Conservation (phyloP, 2,113 vertebrate genomes). For the Poeciliopsis retropinna region DNA sequence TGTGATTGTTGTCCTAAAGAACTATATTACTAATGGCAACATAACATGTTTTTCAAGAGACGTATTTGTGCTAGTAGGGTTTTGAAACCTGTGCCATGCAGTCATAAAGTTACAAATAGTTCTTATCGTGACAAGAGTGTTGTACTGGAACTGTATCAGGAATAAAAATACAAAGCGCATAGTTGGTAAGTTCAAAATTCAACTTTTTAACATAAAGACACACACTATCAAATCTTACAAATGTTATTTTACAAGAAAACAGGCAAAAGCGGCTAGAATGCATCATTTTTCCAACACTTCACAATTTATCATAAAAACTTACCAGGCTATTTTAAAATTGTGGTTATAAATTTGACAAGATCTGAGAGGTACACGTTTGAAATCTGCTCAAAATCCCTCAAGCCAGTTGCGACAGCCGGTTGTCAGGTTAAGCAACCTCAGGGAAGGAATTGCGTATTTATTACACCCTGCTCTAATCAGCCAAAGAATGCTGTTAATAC, state of each 20-base stretch:
- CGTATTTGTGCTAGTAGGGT: too few species aligned
- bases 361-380: background rate
- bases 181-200: too few species aligned
- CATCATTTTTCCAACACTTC: background rate
- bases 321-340: background rate
- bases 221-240: too few species aligned
- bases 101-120: too few species aligned
- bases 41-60: too few species aligned
- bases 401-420: constrained; percentile 22
- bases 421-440: constrained; percentile 51
- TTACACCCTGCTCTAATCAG: constrained; percentile 59
- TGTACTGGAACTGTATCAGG: too few species aligned
- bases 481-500: constrained; percentile 62
- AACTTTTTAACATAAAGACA: too few species aligned
- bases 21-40: too few species aligned
- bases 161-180: too few species aligned
- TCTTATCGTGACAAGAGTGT: too few species aligned
- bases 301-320: background rate
- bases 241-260: background rate
- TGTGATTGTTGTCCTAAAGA: too few species aligned
- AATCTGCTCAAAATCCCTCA: constrained; percentile 11
- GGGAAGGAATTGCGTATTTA: constrained; percentile 49
- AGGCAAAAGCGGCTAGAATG: background rate
- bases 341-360: background rate
- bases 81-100: too few species aligned